Percentiles rank a stretch among this genome's conserved stretches.
These are phyloP conservation scores for Nycticorax nycticorax DNA, from an alignment of 2,113 vertebrate species.

Conservation along the genomic window DNA sequence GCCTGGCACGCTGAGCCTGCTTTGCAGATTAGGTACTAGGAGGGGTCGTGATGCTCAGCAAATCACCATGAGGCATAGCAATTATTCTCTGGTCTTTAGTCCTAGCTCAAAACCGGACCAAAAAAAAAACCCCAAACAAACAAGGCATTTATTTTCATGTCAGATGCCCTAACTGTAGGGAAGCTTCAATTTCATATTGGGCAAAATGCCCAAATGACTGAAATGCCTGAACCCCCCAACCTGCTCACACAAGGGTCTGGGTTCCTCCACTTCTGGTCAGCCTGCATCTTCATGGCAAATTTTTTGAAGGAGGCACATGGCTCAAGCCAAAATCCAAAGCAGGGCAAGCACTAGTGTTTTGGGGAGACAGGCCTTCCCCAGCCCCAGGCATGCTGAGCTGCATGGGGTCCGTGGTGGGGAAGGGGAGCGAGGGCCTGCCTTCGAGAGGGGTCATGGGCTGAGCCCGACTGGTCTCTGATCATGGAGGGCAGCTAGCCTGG, in stretches of 20 bases:
- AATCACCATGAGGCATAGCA: background rate
- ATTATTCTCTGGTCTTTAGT: background rate
- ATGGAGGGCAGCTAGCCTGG: rapidly evolving
- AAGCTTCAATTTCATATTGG: background rate
- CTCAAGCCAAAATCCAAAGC: background rate
- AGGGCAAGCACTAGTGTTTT: background rate
- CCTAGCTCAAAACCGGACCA: background rate
- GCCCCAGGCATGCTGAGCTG: background rate
- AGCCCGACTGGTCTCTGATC: background rate
- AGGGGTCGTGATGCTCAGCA: background rate
- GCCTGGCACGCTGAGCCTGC: background rate
- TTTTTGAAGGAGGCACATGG: background rate
- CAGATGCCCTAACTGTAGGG: background rate
- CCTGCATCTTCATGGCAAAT: background rate
- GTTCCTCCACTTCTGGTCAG: background rate
- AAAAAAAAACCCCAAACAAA: background rate
- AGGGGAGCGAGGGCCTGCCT: background rate
- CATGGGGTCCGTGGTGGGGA: background rate
- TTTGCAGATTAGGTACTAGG: background rate
- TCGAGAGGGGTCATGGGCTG: background rate
- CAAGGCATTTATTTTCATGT: background rate
- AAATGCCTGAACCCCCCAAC: background rate
- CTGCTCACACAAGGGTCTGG: rapidly evolving
- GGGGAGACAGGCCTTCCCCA: background rate
- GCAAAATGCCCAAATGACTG: background rate